Conservation (phyloP, 2,113 vertebrate species). For the Tychaedon coryphoeus region DNA sequence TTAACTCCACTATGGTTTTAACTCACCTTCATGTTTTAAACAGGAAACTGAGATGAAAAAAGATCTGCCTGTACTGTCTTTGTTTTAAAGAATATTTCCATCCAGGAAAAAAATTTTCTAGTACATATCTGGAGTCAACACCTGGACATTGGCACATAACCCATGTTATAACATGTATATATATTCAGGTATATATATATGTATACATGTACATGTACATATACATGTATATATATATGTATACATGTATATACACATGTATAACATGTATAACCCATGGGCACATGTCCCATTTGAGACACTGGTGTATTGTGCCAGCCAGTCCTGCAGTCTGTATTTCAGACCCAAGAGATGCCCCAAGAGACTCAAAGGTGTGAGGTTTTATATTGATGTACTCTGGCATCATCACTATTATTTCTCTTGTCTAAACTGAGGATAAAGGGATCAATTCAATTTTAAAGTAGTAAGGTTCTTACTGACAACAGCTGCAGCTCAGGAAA, state of each 20-base stretch:
- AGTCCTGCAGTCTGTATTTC: not conserved
- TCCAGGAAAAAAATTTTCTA: not conserved
- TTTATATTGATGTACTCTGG: not conserved
- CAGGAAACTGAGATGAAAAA: not conserved
- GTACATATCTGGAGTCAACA: not conserved
- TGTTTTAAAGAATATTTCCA: not conserved
- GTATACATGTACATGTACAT: no score
- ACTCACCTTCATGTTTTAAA: not conserved
- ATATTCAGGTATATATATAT: no score
- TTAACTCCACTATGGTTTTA: not conserved
- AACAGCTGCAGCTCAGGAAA: not conserved
- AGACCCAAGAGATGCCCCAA: not conserved
- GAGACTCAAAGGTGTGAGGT: not conserved
- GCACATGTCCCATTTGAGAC: not conserved
- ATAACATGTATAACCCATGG: no score
- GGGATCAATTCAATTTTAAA: not conserved
- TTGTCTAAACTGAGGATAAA: not conserved
- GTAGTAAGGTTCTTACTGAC: not conserved
- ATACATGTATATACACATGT: no score
- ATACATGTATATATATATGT: no score
- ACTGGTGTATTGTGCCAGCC: not conserved
- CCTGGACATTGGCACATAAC: not conserved
- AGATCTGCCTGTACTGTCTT: accelerated
- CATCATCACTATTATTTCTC: not conserved
- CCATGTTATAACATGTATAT: no score